Conservation (phyloP, 2,113 vertebrate species). For the Furnarius figulus region DNA sequence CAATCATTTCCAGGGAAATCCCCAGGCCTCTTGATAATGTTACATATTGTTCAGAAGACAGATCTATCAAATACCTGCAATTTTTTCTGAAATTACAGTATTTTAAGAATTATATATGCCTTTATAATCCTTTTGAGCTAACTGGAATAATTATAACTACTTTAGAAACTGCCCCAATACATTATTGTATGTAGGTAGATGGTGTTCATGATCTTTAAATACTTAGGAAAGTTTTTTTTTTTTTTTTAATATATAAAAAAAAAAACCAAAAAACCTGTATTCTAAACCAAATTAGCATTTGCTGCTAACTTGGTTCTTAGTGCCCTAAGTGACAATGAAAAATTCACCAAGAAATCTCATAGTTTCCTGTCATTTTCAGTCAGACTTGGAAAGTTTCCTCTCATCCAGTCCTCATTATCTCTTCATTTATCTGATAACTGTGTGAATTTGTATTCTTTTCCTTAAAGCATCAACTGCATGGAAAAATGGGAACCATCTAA, state of each 20-base stretch:
- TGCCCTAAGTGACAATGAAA: neutral
- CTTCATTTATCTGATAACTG: neutral
- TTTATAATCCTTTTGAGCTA: neutral
- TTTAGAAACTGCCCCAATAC: neutral
- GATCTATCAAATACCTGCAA: neutral
- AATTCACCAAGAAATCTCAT: neutral
- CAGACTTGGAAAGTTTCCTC: neutral
- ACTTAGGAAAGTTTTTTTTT: neutral
- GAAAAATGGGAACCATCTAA: neutral
- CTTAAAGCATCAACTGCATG: neutral
- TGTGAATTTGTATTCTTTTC: neutral
- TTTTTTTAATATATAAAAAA: neutral
- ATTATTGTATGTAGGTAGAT: neutral
- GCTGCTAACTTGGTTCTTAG: neutral
- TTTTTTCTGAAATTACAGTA: neutral
- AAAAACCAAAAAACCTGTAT: neutral
- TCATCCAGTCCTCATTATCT: neutral
- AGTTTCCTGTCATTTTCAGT: neutral
- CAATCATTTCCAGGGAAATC: neutral
- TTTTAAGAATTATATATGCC: neutral
- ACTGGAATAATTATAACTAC: neutral
- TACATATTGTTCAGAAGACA: neutral
- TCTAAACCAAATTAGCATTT: neutral
- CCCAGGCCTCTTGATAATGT: neutral
- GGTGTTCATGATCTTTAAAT: neutral